phyloP scores from a whole-genome alignment of 1,140 invertebrate species.

The Asbolus verrucosus region DNA sequence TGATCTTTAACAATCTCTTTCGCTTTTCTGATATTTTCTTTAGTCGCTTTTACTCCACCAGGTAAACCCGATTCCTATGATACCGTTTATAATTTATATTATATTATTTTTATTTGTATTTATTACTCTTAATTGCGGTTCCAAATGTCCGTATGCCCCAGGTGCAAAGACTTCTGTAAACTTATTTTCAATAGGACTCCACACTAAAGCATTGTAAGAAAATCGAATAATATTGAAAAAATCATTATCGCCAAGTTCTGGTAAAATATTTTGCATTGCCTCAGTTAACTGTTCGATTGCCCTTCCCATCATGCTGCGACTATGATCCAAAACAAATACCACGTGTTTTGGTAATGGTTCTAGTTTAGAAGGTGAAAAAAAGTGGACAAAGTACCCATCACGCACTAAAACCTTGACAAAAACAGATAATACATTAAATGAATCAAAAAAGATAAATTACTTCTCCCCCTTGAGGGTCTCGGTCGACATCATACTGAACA shows the following conservation, averaged over 20 bases:
- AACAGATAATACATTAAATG: no score
- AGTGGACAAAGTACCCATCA: slow-evolving; percentile 83
- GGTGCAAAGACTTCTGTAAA: no score
- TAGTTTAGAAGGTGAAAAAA: slow-evolving; percentile 73
- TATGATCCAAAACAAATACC: no score
- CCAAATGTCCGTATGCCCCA: neutral
- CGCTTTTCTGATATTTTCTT: slow-evolving; percentile 69
- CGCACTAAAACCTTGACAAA: slow-evolving; percentile 60
- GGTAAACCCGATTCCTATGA: slow-evolving; percentile 59
- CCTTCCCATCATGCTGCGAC: slow-evolving; percentile 74
- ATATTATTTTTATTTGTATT: no score
- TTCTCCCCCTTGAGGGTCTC: no score
- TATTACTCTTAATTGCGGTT: neutral
- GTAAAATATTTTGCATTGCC: slow-evolving; percentile 75
- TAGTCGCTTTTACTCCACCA: slow-evolving; percentile 65
- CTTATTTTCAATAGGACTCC: neutral
- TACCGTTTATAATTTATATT: no score
- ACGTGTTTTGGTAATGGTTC: slow-evolving; percentile 74
- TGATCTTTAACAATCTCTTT: slow-evolving; percentile 67
- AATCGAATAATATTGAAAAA: slow-evolving; percentile 75
- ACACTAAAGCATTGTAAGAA: slow-evolving; percentile 66
- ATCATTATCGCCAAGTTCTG: slow-evolving; percentile 71
- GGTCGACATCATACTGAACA: no score
- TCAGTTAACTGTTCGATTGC: slow-evolving; percentile 74
- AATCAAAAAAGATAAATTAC: no score